Conservation (phyloP, 2,888 invertebrate genomes). For the Meteorus colon region DNA sequence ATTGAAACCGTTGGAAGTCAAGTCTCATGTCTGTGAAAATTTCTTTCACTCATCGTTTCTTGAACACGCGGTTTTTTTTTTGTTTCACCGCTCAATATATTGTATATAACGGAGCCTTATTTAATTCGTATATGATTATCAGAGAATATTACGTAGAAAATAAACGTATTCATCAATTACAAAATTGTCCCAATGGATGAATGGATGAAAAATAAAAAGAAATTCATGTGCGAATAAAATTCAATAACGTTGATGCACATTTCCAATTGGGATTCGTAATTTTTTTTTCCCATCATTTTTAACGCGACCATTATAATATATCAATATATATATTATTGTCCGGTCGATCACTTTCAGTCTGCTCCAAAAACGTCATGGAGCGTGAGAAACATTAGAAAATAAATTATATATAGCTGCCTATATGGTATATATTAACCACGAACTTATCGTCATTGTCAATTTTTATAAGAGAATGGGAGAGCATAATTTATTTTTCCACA, state of each 20-base stretch:
- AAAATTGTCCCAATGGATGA: neutral
- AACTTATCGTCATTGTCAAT: slow-evolving; percentile 6
- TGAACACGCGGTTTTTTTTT: neutral
- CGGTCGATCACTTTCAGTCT: slow-evolving; percentile 51
- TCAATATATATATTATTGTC: slow-evolving; percentile 22
- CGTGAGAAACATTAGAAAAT: slow-evolving; percentile 45
- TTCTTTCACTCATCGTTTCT: neutral
- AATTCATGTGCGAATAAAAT: slow-evolving; percentile 12
- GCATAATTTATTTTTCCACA: neutral
- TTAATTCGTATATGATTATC: neutral
- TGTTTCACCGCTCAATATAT: neutral
- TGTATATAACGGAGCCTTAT: slow-evolving; percentile 1
- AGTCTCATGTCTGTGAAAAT: neutral
- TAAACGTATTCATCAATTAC: slow-evolving; percentile 13
- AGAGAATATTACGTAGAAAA: slow-evolving; percentile 30
- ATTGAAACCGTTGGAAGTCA: neutral
- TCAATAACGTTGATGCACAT: neutral
- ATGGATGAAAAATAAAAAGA: neutral
- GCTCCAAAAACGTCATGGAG: slow-evolving; percentile 44
- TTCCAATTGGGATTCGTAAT: slow-evolving; percentile 11
- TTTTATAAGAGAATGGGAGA: slow-evolving; percentile 5
- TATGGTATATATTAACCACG: slow-evolving; percentile 41
- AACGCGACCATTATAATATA: slow-evolving; percentile 3
- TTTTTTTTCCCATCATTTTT: slow-evolving; percentile 14
- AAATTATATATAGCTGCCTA: slow-evolving; percentile 51